Evolutionary conservation across 2,113 vertebrate genomes (phyloP).

Genomic region (Pituophis catenifer): DNA sequence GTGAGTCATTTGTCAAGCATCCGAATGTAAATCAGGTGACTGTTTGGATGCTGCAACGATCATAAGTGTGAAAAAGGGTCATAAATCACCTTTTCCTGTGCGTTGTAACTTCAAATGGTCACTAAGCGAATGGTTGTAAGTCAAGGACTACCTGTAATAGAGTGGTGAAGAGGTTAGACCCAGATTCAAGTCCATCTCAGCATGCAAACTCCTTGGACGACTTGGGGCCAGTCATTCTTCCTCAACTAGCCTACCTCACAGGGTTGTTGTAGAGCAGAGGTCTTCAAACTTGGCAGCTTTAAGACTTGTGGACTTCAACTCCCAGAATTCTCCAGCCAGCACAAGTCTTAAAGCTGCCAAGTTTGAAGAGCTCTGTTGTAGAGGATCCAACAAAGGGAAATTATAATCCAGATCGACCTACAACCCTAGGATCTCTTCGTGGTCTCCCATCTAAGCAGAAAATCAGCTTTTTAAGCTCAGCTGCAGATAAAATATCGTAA

Average conservation of each 20-base stretch:
- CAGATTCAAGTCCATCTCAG: not conserved
- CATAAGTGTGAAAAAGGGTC: too few species aligned
- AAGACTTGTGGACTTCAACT: too few species aligned
- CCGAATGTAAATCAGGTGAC: too few species aligned
- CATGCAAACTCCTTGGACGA: not conserved
- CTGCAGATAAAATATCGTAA: not conserved
- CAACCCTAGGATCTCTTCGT: not conserved
- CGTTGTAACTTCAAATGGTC: too few species aligned
- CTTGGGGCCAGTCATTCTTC: not conserved
- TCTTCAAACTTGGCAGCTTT: too few species aligned
- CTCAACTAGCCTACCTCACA: not conserved
- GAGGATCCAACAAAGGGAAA: not conserved
- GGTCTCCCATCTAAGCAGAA: not conserved
- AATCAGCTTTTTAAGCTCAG: not conserved
- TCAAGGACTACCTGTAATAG: too few species aligned
- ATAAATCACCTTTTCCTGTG: too few species aligned
- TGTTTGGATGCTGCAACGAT: too few species aligned
- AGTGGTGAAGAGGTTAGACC: not conserved
- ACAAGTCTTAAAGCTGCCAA: too few species aligned
- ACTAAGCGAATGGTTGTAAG: too few species aligned
- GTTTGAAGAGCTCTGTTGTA: not conserved
- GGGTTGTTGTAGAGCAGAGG: not conserved
- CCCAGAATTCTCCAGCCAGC: too few species aligned
- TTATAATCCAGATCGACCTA: not conserved
- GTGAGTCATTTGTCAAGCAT: too few species aligned